phyloP scores from a whole-genome alignment of 2,113 vertebrate species.

The Gambusia affinis region DNA sequence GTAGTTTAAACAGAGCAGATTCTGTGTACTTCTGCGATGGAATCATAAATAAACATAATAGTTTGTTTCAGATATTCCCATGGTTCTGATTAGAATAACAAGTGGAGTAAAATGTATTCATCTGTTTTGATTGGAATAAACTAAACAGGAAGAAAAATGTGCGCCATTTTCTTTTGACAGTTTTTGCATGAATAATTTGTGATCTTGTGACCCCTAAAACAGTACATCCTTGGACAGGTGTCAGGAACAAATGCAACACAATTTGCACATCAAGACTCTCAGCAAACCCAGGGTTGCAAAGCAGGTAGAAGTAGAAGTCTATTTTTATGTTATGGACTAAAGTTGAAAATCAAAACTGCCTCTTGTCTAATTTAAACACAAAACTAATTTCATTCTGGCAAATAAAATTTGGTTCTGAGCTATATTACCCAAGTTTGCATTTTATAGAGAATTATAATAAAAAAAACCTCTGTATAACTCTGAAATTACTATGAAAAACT shows the following conservation, averaged over 20 bases:
- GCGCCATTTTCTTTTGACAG: not conserved
- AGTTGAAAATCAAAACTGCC: not conserved
- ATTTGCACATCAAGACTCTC: not conserved
- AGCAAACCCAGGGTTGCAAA: not conserved
- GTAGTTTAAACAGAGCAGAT: not conserved
- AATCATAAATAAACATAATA: not conserved
- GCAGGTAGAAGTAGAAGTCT: not conserved
- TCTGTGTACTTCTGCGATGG: not conserved
- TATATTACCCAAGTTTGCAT: too few relatives aligned
- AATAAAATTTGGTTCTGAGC: not conserved
- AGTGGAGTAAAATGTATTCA: not conserved
- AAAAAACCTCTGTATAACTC: too few relatives aligned
- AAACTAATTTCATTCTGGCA: not conserved
- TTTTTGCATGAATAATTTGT: not conserved
- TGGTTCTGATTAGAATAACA: not conserved
- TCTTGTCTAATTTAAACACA: not conserved
- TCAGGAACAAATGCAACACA: not conserved
- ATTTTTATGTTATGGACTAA: not conserved
- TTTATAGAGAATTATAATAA: too few relatives aligned
- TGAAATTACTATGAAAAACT: too few relatives aligned
- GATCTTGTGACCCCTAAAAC: not conserved
- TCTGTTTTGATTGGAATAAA: not conserved
- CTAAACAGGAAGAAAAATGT: not conserved
- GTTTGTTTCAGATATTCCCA: not conserved
- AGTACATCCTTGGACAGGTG: not conserved